Percentiles rank a stretch among this genome's conserved stretches.
Conservation (phyloP, 2,888 invertebrate genomes). For the Acronicta psi region DNA sequence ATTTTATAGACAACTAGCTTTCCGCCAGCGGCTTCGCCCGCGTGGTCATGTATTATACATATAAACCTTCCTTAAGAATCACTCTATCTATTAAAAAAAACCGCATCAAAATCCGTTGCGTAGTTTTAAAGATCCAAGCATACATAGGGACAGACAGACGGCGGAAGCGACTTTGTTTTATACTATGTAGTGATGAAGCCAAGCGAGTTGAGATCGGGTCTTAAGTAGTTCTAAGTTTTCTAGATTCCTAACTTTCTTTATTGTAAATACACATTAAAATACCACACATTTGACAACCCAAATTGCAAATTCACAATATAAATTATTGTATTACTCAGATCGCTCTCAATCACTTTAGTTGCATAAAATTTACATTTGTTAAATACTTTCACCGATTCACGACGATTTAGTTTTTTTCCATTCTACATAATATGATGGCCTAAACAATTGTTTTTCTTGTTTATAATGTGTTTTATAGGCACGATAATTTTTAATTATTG, state of each 20-base stretch:
- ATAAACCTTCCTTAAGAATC: no score
- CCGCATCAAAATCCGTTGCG: no score
- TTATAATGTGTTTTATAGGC: constrained; percentile 32
- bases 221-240: neutral
- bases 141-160: no score
- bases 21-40: no score
- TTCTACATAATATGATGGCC: constrained; percentile 11
- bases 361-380: constrained; percentile 8
- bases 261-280: neutral
- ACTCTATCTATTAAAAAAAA: no score
- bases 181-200: no score
- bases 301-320: constrained; percentile 18
- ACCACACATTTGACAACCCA: constrained; percentile 4
- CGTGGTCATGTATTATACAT: no score
- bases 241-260: constrained; percentile 1
- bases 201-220: no score
- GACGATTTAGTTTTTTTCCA: constrained; percentile 30
- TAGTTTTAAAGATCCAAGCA: no score
- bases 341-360: constrained; percentile 6
- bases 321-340: constrained; percentile 4
- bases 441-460: constrained; percentile 38
- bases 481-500: constrained; percentile 5
- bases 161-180: no score
- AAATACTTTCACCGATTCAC: constrained; percentile 44
- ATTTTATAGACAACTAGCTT: no score